phyloP scores from a whole-genome alignment of 2,797 vertebrate species.

The Chaunax sp. region DNA sequence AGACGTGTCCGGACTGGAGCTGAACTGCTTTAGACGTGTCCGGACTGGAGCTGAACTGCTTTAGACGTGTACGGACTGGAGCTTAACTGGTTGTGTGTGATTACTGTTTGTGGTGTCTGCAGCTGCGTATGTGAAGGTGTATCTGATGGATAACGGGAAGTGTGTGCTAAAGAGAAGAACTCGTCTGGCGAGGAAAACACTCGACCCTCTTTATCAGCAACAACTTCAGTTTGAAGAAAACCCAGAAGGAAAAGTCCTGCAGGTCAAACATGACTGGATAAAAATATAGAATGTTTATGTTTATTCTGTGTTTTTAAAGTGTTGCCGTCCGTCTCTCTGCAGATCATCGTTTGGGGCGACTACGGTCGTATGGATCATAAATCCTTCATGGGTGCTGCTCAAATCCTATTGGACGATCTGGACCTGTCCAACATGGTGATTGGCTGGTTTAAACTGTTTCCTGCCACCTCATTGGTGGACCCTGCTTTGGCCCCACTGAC shows the following conservation, averaged over 20 bases:
- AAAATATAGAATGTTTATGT: not conserved
- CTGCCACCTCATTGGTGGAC: slow-evolving; percentile 96
- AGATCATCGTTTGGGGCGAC: slow-evolving; percentile 99
- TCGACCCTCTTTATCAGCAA: slow-evolving; percentile 97
- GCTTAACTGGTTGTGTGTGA: not conserved
- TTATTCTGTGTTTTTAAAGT: too few species aligned
- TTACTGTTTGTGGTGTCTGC: slow-evolving; percentile 20
- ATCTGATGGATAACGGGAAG: slow-evolving; percentile 96
- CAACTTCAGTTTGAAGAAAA: slow-evolving; percentile 96
- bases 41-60: too few species aligned
- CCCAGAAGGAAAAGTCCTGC: slow-evolving; percentile 92
- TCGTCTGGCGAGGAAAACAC: slow-evolving; percentile 94
- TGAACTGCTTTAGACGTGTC: too few species aligned
- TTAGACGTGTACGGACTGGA: not conserved
- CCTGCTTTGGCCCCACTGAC: slow-evolving; percentile 95
- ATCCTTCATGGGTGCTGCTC: slow-evolving; percentile 97
- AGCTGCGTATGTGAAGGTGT: slow-evolving; percentile 99
- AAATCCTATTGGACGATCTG: slow-evolving; percentile 97
- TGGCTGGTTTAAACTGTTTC: slow-evolving; percentile 99
- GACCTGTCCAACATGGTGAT: slow-evolving; percentile 99
- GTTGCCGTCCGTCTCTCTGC: slow-evolving; percentile 23
- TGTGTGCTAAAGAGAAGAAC: slow-evolving; percentile 98
- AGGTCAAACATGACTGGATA: slow-evolving; percentile 51
- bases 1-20: too few species aligned
- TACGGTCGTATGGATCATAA: slow-evolving; percentile 99